Evolutionary conservation across 2,888 invertebrate genomes (phyloP).

Genomic region (Andrena minutula): DNA sequence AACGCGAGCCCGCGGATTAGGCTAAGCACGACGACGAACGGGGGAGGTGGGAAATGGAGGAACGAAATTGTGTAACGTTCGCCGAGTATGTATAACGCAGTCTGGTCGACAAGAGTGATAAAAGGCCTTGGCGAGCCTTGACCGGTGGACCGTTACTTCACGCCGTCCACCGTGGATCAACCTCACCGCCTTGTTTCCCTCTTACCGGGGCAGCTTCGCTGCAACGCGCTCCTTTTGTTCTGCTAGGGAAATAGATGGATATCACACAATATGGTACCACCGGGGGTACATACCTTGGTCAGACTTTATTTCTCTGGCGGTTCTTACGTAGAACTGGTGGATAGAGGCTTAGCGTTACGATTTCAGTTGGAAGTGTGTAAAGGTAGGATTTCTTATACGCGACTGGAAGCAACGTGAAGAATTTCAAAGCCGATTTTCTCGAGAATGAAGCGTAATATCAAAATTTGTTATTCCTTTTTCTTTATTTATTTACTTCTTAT

Average conservation of each 20-base stretch:
- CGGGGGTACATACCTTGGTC: too few relatives aligned
- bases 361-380: too few relatives aligned
- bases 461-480: too few relatives aligned
- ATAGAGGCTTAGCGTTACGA: too few relatives aligned
- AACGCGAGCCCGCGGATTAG: constrained; percentile 8
- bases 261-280: too few relatives aligned
- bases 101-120: constrained; percentile 68
- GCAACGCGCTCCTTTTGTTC: constrained; percentile 22
- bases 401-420: too few relatives aligned
- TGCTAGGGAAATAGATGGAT: neutral
- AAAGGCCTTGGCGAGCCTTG: constrained; percentile 83
- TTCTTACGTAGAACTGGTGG: too few relatives aligned
- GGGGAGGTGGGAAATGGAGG: constrained; percentile 34
- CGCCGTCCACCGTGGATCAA: constrained; percentile 59
- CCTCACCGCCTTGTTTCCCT: constrained; percentile 62
- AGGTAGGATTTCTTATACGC: too few relatives aligned
- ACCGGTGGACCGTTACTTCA: constrained; percentile 81
- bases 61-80: constrained; percentile 61
- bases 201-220: constrained; percentile 43
- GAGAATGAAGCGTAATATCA: too few relatives aligned
- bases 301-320: too few relatives aligned
- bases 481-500: too few relatives aligned
- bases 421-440: too few relatives aligned
- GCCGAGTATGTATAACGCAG: constrained; percentile 34
- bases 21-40: constrained; percentile 8